Evolutionary conservation across 1,140 invertebrate species (phyloP), one percentile per base, ranked within the genome.

Genomic region (Anastrepha obliqua): DNA sequence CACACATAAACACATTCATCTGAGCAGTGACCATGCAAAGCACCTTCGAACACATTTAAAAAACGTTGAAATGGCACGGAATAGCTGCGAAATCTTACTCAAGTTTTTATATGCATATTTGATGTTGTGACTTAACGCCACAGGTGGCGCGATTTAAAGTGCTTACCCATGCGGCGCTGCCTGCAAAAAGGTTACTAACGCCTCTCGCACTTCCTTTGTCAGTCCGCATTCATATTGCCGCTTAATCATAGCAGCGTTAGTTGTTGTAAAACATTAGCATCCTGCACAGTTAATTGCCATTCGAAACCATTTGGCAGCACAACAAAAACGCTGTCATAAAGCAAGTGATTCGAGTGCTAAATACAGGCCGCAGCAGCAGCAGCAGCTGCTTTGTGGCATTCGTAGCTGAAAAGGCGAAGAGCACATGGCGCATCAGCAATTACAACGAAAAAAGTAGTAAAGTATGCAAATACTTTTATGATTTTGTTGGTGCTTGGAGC

Each of bases 71-170:
- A 17, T 74, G 67, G 39, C 67, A 74, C 67, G 44, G 67, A 74
- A 9, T 74, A 11, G 42, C 67, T 47, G 17, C 17, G 13, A 13
- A 13, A 74, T 47, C 39, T 47, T 42, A 17, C 44, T 13, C 44
- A 42, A 44, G 44, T 74, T 74, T n/a, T 74, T 42, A 74, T 74
- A 7, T n/a, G 2, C 13, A 47, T 47, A 17, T 44, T 44, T 47
- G 42, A 15, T 74, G 13, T 74, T 74, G 42, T 70, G 67, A 47
- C 67, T 74, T 74, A 74, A 47, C 44, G 67, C 67, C 42, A 74
- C 67, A 74, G 67, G 67, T 74, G 67, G 13, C 15, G 67, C 67
- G 11, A 44, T 74, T 44, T 74, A 39, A 74, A 5, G 39, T 6
- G 13, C 39, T 70, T 9, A 70, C n/a, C 13, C 13, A 0, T 70